These are phyloP conservation scores for Lophura swinhoii DNA, from an alignment of 2,797 vertebrate genomes.

Conservation along the genomic window DNA sequence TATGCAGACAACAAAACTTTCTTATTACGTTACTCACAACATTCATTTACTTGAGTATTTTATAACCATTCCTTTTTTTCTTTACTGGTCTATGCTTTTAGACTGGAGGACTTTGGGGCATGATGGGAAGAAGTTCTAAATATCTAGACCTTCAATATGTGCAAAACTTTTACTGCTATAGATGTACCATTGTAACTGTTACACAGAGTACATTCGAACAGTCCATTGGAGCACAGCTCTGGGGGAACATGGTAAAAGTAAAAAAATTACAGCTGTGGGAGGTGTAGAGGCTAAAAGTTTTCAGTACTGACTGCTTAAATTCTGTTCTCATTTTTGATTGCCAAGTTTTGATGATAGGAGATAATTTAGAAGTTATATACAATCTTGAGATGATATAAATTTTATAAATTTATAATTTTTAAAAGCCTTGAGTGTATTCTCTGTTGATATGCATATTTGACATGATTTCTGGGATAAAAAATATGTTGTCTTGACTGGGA, in stretches of 20 bases:
- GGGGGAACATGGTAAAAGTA: not conserved
- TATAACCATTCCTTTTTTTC: not conserved
- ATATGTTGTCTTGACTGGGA: not conserved
- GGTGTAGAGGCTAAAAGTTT: not conserved
- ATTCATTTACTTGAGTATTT: not conserved
- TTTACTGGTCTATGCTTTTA: fast-evolving
- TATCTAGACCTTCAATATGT: not conserved
- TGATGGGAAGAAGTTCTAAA: not conserved
- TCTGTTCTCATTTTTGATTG: not conserved
- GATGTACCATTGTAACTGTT: not conserved
- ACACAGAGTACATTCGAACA: fast-evolving
- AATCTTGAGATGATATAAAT: not conserved
- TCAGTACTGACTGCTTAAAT: not conserved
- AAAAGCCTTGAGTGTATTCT: not conserved
- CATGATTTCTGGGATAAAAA: not conserved
- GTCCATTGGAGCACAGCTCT: not conserved
- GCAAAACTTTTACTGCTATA: not conserved
- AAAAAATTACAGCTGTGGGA: not conserved
- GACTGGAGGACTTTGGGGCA: not conserved
- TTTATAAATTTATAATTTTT: not conserved
- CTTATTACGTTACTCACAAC: not conserved
- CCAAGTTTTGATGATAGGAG: not conserved
- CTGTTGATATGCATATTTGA: not conserved
- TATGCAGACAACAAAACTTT: not conserved
- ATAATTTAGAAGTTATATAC: not conserved